These are phyloP conservation scores for Acanthacorydalis orientalis DNA, from an alignment of 2,888 invertebrate genomes.

Conservation along the genomic window DNA sequence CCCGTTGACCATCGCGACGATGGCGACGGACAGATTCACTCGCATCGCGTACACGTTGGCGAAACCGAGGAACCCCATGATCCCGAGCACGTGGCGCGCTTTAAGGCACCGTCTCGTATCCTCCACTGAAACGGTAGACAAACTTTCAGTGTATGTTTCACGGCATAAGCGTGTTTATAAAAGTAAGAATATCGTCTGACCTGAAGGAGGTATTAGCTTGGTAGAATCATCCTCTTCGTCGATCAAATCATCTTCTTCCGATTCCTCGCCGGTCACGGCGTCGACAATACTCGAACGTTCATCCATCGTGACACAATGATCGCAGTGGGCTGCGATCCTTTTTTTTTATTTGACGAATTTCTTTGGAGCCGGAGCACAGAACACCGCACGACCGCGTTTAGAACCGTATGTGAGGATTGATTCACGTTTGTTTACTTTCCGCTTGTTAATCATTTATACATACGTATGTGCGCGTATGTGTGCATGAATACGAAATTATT, in stretches of 20 bases:
- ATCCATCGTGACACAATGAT: too few relatives aligned
- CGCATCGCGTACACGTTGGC: constrained; percentile 81
- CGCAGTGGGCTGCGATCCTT: too few relatives aligned
- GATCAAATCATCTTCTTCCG: constrained; percentile 16
- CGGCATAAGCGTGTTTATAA: background rate
- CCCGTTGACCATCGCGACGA: constrained; percentile 85
- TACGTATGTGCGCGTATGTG: too few relatives aligned
- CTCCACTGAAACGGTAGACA: constrained; percentile 24
- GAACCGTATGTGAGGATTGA: too few relatives aligned
- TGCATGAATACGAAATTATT: too few relatives aligned
- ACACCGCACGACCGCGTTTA: too few relatives aligned
- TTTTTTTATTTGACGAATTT: too few relatives aligned
- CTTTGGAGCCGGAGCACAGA: too few relatives aligned
- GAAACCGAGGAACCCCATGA: constrained; percentile 76
- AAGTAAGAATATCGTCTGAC: constrained; percentile 12
- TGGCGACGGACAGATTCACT: constrained; percentile 82
- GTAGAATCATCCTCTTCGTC: constrained; percentile 25
- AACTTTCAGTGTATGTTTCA: background rate
- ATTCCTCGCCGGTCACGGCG: too few relatives aligned
- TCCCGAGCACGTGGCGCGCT: constrained; percentile 58
- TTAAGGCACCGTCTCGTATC: constrained; percentile 52
- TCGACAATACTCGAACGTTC: too few relatives aligned
- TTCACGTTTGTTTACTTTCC: too few relatives aligned
- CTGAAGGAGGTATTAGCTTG: constrained; percentile 25
- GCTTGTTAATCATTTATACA: too few relatives aligned